Base-by-base conservation (phyloP, 35 echinoderm and acorn worm genomes). In the Eucidaris tribuloides region DNA sequence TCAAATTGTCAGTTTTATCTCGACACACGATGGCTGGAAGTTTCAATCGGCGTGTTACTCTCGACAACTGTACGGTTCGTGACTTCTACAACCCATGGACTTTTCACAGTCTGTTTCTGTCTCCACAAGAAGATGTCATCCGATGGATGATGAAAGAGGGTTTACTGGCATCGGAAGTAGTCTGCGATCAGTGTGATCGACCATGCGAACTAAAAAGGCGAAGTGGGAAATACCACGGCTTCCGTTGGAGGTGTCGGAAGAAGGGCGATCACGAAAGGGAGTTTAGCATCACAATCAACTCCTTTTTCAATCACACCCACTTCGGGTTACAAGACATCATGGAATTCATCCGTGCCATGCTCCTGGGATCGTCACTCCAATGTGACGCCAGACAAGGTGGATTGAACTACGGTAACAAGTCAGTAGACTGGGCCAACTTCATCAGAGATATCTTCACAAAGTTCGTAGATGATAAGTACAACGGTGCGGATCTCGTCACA, bases 21-120 rank as follows among this genome's bases (percentile, higher is more conserved):
- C n/a, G n/a, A n/a, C n/a, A n/a, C n/a, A 62, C 22, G 59, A 62
- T 62, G 59, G 59, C 59, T 62, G 59, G 59, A 13, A 62, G 35
- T 31, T 62, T 62, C 35, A 24, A 13, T 17, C 28, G 35, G 59
- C 18, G 59, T 31, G 59, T 62, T 13, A 32, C 28, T 62, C 59
- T 32, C 20, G 28, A 3, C 0, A 5, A 5, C 7, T 23, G 20
- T 20, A 31, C 2, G 0, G 60, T 63, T 32, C 6, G 2, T 9
- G 60, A 63, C 24, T 63, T 63, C 60, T 63, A 63, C 60, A 63
- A 63, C 17, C 60, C 60, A 3, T 0, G 24, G 60, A 63, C 11
- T 33, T 63, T 63, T 23, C 36, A 63, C 24, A 63, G 60, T 63
- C 15, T 63, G 9, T 63, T 63, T 15, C 59, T 62, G 25, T 28